Base-by-base conservation (phyloP, 2,888 invertebrate genomes). In the Coremacera marginata region DNA sequence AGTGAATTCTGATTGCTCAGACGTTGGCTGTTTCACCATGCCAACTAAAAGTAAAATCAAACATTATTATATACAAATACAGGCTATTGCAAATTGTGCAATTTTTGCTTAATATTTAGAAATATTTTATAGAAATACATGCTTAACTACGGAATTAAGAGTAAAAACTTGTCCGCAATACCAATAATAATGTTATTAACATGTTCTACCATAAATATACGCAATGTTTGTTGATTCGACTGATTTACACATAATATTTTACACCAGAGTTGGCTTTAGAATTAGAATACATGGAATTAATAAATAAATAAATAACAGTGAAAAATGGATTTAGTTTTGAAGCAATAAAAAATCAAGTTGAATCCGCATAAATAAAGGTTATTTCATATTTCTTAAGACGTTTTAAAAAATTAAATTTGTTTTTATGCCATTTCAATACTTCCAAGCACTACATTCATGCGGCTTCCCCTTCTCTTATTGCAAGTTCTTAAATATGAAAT, bases 11-110 rank as follows among this genome's bases (percentile, higher is more conserved):
- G 95, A 96, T 87, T 96, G 93, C 90, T 97, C 97, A 71, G 95
- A 93, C 86, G 96, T 95, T 81, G 97, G 97, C 90, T 96, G 96
- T 91, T 97, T 97, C 84, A 97, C 96, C 96, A 97, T 96, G 89
- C 96, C 96, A 90, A 96, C 95, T 95, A 90, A 71, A 89, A 70
- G 16, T 65, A 34, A 67, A 72, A 76, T 68, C 44, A 75, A 70
- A 19, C 55, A 70, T 67, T 44, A 31, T 27, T 63, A 63, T 31
- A 31, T 63, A 55, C 55, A 55, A 55, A 55, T 7, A 55, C 55
- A 9, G 22, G 34, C 14, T 16, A 63, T 31, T 31, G 11, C 34
- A 27, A 31, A 55, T 19, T 22, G 55, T n/a, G 11, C 44, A 14
- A 44, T 44, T 5, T 31, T 31, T 44, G 5, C 44, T 44, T 44